phyloP scores from a whole-genome alignment of 2,113 vertebrate genomes.

The Elanus axillaris region DNA sequence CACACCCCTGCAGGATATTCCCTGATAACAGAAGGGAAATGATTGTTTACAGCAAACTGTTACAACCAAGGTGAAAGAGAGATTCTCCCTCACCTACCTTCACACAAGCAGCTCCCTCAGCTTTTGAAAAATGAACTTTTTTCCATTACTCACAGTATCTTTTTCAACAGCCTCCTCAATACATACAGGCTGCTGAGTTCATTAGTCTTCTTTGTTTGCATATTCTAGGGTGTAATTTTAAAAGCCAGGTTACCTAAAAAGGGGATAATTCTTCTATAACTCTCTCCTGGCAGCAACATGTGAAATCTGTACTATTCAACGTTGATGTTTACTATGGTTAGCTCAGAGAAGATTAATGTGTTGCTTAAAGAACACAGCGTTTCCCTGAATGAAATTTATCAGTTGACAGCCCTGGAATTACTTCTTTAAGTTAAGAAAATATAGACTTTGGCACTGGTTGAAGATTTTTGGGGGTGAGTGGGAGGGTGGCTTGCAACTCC shows the following conservation, averaged over 20 bases:
- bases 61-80: background rate
- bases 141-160: conserved; percentile 28
- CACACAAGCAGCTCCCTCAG: background rate
- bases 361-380: background rate
- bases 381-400: conserved; percentile 44
- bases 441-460: conserved; percentile 30
- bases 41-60: background rate
- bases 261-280: conserved; percentile 31
- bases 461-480: conserved; percentile 22
- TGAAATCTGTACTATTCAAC: conserved; percentile 17
- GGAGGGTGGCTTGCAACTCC: conserved; percentile 40
- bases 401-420: conserved; percentile 34
- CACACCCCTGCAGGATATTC: background rate
- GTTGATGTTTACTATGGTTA: conserved; percentile 37
- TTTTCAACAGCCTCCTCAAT: background rate
- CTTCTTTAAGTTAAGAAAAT: conserved; percentile 52
- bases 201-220: conserved; percentile 35
- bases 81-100: background rate
- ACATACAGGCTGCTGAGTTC: background rate
- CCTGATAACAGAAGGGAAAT: background rate
- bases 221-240: conserved; percentile 42
- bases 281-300: conserved; percentile 31
- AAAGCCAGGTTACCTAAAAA: conserved; percentile 57
- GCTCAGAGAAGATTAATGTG: conserved; percentile 40
- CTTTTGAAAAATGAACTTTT: conserved; percentile 49